Percentiles rank a stretch among this genome's conserved stretches.
These are phyloP conservation scores for Colletes gigas DNA, from an alignment of 1,140 invertebrate genomes.

Conservation along the genomic window DNA sequence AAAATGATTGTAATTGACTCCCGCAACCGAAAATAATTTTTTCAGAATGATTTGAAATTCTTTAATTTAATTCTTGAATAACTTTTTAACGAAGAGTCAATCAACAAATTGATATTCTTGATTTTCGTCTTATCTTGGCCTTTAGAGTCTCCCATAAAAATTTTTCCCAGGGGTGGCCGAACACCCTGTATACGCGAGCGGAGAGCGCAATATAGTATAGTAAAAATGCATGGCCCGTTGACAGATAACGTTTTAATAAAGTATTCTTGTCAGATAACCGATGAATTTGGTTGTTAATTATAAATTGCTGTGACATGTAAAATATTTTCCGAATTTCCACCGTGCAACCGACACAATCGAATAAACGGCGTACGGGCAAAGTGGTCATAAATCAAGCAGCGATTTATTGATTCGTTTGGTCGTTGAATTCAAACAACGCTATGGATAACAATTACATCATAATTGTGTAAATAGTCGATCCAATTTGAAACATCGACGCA, in stretches of 20 bases:
- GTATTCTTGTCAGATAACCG: slow-evolving; percentile 34
- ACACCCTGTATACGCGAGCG: too few species aligned
- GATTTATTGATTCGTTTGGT: slow-evolving; percentile 31
- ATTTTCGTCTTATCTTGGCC: too few species aligned
- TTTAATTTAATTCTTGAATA: too few species aligned
- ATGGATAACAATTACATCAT: slow-evolving; percentile 30
- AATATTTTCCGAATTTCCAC: slow-evolving; percentile 31
- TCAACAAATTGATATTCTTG: too few species aligned
- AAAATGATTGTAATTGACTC: too few species aligned
- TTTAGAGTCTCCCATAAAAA: too few species aligned
- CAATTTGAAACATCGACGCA: slow-evolving; percentile 1
- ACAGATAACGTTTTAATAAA: slow-evolving; percentile 34
- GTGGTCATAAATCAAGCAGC: not conserved
- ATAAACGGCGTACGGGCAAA: not conserved
- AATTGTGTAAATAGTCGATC: slow-evolving; percentile 36
- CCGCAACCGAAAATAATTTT: too few species aligned
- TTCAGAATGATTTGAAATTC: too few species aligned
- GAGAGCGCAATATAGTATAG: too few species aligned
- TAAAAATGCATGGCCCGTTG: too few species aligned
- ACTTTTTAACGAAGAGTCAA: too few species aligned
- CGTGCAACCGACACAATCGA: slow-evolving; percentile 9
- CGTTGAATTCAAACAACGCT: slow-evolving; percentile 30
- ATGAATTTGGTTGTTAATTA: slow-evolving; percentile 34
- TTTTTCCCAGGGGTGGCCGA: too few species aligned
- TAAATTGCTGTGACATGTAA: slow-evolving; percentile 24